Conservation (phyloP, 2,797 vertebrate species). For the Oryzias dopingdopingensis region DNA sequence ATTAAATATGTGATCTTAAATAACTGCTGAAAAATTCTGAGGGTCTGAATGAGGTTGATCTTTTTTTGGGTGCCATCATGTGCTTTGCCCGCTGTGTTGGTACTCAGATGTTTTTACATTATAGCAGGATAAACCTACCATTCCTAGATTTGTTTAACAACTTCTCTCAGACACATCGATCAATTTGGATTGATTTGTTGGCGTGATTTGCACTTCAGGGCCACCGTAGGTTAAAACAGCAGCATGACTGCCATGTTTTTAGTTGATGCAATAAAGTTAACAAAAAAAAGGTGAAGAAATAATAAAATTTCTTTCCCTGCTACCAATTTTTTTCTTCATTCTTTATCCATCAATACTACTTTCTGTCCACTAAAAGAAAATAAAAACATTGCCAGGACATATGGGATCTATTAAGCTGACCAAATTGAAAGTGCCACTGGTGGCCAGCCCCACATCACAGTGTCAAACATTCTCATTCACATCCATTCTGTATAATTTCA, state of each 20-base stretch:
- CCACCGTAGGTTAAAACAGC: not conserved
- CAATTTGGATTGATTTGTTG: too few relatives aligned
- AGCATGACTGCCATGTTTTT: slow-evolving; percentile 13
- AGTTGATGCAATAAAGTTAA: slow-evolving; percentile 15
- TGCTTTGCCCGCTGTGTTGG: too few relatives aligned
- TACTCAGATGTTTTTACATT: too few relatives aligned
- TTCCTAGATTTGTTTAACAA: too few relatives aligned
- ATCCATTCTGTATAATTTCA: slow-evolving; percentile 63
- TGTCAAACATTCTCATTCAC: slow-evolving; percentile 48
- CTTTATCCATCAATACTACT: slow-evolving; percentile 25
- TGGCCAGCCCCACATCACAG: slow-evolving; percentile 53
- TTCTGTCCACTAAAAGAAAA: slow-evolving; percentile 54
- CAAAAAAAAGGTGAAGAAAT: slow-evolving; percentile 41
- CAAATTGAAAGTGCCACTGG: slow-evolving; percentile 51
- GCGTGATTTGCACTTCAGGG: too few relatives aligned
- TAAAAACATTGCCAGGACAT: slow-evolving; percentile 57
- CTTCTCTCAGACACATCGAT: too few relatives aligned
- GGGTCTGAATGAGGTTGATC: too few relatives aligned
- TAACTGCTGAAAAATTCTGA: too few relatives aligned
- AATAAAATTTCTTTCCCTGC: slow-evolving; percentile 29
- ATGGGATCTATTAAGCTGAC: slow-evolving; percentile 56
- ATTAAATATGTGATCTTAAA: too few relatives aligned
- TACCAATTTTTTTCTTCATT: slow-evolving; percentile 10
- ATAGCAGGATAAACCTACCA: too few relatives aligned
- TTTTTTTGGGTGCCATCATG: too few relatives aligned